Base-by-base conservation (phyloP, 2,113 vertebrate species). In the Muntiacus reevesi region DNA sequence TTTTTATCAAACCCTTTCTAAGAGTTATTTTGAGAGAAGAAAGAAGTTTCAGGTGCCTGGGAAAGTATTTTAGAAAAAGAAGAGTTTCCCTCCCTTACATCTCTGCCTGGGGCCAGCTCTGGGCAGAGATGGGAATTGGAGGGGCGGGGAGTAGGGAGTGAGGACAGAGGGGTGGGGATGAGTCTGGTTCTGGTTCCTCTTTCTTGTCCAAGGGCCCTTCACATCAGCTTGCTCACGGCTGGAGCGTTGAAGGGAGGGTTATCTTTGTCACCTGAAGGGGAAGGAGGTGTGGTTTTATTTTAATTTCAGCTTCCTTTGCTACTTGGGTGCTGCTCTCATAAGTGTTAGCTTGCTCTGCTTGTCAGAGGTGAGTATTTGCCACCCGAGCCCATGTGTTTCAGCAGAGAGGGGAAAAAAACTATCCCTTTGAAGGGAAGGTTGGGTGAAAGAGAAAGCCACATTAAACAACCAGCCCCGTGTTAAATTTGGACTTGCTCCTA, bases 371-470 rank as follows among this genome's bases (percentile, higher is more conserved):
- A 82, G 90, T 81, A 67, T 60, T 64, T 98, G 94, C 85, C 94
- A 50, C 89, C 85, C 54, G 85, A 81, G 91, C 96, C 43, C 87
- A 2, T 82, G 59, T 57, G 64, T 57, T 95, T 96, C 36, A 45
- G 82, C 94, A 97, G 55, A 76, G 64, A 87, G 59, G 36, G 52
- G 62, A 36, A 71, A 88, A 95, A 98, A 95, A 97, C 60, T 30
- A 93, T 84, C 85, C 33, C 96, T 98, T 98, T 98, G 98, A 98
- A 98, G 95, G 64, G 76, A 83, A 96, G 96, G 86, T 96, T 71
- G 95, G 95, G 91, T 95, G 82, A 97, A 83, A 96, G 91, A 98
- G 92, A 97, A 98, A 98, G 78, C 98, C 98, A 98, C 98, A 98
- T 98, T 91, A 98, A 97, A 98, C 93, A 89, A 52, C 28, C 86